Evolutionary conservation across 92 coral and sea anemone genomes (phyloP), one percentile per base, ranked within the genome.

Genomic region (Paramuricea clavata): DNA sequence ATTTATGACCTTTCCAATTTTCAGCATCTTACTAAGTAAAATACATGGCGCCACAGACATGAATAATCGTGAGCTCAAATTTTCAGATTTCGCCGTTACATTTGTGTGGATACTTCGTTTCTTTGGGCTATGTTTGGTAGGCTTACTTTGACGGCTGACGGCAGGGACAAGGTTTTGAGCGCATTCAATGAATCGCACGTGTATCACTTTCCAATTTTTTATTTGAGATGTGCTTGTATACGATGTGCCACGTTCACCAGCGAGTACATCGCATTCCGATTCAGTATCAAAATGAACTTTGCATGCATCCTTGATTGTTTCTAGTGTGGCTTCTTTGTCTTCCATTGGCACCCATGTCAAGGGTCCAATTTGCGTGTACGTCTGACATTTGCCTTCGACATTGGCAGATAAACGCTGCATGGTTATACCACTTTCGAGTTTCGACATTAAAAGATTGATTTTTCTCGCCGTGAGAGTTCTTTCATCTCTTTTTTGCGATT

Each of bases 351-450:
- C 87, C 69, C 80, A 67, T 31, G 86, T 73, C 74, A 88, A 78
- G 12, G 90, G 88, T 47, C 94, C 94, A 49, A 92, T 92, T 42
- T 91, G 44, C 36, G 88, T 50, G 47, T 92, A 92, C 35, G 82
- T 92, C 41, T 90, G 93, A 62, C 85, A 92, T 23, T 78, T 83
- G 43, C 95, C 91, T 80, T 90, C 95, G 22, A 89, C 95, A 68
- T 62, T 74, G 34, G 87, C 89, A 19, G 92, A 88, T 52, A 92
- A 88, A 50, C 87, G 87, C 81, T 92, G 90, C 41, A 89, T 92
- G 31, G 92, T 89, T 36, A 91, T 86, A 78, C 82, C 78, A 59
- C 83, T n/a, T n/a, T n/a, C n/a, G n/a, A n/a, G n/a, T 89, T 54
- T 41, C 74, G 42, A 67, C 74, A 67, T 27, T 67, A 19, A 67